Conservation (phyloP, 64 coral and sea anemone species). For the Montipora capricornis region DNA sequence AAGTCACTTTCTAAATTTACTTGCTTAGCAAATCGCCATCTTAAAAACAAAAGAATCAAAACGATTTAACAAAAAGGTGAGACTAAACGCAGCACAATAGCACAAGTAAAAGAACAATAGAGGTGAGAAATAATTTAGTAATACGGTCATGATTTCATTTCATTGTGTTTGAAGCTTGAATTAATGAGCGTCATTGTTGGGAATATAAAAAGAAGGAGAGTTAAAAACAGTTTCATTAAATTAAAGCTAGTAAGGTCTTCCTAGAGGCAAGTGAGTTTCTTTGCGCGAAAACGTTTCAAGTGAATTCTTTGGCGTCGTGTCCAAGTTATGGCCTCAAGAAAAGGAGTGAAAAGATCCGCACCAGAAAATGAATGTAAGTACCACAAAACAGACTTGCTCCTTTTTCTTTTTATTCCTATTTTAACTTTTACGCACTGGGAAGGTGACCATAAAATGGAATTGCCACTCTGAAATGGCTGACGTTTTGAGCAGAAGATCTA, state of each 20-base stretch:
- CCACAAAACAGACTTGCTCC: neutral
- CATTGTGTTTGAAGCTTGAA: neutral
- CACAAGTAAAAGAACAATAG: slow-evolving; percentile 5
- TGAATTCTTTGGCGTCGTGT: neutral
- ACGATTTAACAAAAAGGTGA: neutral
- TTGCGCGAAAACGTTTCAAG: neutral
- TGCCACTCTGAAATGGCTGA: too few species aligned
- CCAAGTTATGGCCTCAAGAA: neutral
- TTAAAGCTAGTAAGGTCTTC: neutral
- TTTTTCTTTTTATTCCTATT: too few species aligned
- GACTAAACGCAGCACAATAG: neutral
- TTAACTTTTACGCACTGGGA: too few species aligned
- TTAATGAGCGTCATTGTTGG: too few species aligned
- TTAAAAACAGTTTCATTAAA: neutral
- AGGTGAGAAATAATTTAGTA: slow-evolving; percentile 32
- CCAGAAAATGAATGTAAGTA: slow-evolving; percentile 21
- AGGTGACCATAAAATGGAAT: too few species aligned
- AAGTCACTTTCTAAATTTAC: too few species aligned
- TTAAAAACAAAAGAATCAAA: neutral
- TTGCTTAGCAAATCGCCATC: neutral
- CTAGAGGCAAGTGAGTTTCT: neutral
- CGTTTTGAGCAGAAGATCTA: too few species aligned
- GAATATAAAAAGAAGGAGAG: neutral
- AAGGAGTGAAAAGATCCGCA: neutral
- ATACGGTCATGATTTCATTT: slow-evolving; percentile 15